Evolutionary conservation across 2,797 vertebrate species (phyloP).

Genomic region (Clarias laeviceps): DNA sequence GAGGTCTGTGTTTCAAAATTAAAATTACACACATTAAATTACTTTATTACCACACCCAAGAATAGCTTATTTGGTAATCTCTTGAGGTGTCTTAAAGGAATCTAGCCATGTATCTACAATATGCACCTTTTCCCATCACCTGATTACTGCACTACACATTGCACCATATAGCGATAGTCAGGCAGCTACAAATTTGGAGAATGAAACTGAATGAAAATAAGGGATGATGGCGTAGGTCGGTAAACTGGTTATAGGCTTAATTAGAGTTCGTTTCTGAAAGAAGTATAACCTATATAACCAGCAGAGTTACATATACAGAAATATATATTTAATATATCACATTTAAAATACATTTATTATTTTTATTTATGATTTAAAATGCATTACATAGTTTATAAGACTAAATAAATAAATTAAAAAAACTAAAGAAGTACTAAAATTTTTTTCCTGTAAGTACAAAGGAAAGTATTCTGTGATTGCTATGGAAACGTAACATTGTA

Average conservation of each 20-base stretch:
- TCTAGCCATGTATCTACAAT: conserved; percentile 24
- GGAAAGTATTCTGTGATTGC: not conserved
- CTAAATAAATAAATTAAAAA: not conserved
- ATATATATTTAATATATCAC: not conserved
- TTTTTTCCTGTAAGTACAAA: not conserved
- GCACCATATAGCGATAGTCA: not conserved
- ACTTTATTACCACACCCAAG: conserved; percentile 19
- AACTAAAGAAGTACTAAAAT: not conserved
- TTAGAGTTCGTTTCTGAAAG: not conserved
- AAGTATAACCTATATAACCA: not conserved
- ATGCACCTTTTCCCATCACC: not conserved
- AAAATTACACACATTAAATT: not conserved
- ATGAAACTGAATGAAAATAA: not conserved
- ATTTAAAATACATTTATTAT: not conserved
- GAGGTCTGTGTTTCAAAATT: conserved; percentile 12
- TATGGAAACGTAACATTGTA: not conserved
- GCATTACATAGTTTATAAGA: not conserved
- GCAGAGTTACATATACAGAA: not conserved
- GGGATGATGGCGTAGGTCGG: too few relatives aligned
- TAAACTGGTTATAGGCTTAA: conserved; percentile 28
- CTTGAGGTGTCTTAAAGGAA: not conserved
- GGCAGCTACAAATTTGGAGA: not conserved
- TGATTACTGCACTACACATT: not conserved
- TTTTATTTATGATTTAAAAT: not conserved
- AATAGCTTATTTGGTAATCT: not conserved